Conservation (phyloP, 2,888 invertebrate genomes). For the Seira ritae region DNA sequence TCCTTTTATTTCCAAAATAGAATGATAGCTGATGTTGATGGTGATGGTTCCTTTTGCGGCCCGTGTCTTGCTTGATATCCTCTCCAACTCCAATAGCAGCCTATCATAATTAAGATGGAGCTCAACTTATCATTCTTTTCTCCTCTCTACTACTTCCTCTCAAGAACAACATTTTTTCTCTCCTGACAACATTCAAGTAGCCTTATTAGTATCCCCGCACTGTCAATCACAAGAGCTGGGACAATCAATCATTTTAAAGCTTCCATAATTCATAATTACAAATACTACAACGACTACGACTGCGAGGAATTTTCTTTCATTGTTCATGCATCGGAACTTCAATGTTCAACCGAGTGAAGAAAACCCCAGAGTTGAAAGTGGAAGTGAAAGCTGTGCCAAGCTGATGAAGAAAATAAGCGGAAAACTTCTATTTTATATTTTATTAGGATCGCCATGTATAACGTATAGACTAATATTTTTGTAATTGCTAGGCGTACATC, state of each 20-base stretch:
- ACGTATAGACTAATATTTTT: too few relatives aligned
- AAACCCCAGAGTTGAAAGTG: too few relatives aligned
- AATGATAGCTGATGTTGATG: neutral
- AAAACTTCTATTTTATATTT: too few relatives aligned
- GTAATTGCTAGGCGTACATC: too few relatives aligned
- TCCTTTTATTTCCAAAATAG: constrained; percentile 7
- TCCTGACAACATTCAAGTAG: neutral
- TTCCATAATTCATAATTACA: too few relatives aligned
- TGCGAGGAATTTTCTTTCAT: too few relatives aligned
- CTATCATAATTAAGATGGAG: constrained; percentile 15
- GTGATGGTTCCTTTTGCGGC: neutral
- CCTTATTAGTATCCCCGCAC: constrained; percentile 1
- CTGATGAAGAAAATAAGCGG: too few relatives aligned
- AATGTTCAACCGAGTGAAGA: too few relatives aligned
- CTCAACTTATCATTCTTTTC: constrained; percentile 21
- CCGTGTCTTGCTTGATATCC: neutral
- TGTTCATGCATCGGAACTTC: too few relatives aligned
- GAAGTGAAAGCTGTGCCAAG: too few relatives aligned
- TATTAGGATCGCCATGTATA: too few relatives aligned
- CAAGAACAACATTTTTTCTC: constrained; percentile 4
- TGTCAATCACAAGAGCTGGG: constrained; percentile 3
- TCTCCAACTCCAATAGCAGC: neutral
- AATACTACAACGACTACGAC: too few relatives aligned
- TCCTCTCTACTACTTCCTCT: neutral
- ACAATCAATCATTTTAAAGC: neutral